These are phyloP conservation scores for Trichonephila clavata DNA, from an alignment of 1,140 invertebrate genomes.

Conservation along the genomic window DNA sequence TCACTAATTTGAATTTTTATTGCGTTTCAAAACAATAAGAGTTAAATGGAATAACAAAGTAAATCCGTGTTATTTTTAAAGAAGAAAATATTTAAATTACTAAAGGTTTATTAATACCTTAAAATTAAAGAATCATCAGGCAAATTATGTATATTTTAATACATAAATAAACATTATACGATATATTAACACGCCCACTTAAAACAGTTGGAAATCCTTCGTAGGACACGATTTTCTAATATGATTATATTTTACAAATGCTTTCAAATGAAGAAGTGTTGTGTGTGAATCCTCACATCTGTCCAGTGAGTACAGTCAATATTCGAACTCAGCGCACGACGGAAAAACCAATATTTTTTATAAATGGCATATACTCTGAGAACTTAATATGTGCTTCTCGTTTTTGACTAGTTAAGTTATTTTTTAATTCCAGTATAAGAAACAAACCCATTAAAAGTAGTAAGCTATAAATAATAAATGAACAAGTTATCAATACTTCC, in stretches of 20 bases:
- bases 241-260: neutral
- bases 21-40: too few relatives aligned
- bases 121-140: too few relatives aligned
- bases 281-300: neutral
- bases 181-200: neutral
- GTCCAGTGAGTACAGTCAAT: neutral
- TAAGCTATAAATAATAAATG: neutral
- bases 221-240: neutral
- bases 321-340: neutral
- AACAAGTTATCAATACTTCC: neutral
- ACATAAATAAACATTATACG: too few relatives aligned
- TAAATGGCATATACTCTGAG: neutral
- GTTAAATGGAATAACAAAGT: too few relatives aligned
- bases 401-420: neutral
- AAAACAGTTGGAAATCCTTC: neutral
- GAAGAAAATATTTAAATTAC: neutral
- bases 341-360: constrained; percentile 4
- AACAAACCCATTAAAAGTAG: neutral
- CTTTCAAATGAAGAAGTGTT: neutral
- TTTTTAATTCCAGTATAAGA: neutral
- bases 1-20: too few relatives aligned
- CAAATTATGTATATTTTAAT: neutral
- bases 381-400: neutral
- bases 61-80: neutral
- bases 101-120: too few relatives aligned